These are phyloP conservation scores for Actenoides hombroni DNA, from an alignment of 2,113 vertebrate species.

Conservation along the genomic window DNA sequence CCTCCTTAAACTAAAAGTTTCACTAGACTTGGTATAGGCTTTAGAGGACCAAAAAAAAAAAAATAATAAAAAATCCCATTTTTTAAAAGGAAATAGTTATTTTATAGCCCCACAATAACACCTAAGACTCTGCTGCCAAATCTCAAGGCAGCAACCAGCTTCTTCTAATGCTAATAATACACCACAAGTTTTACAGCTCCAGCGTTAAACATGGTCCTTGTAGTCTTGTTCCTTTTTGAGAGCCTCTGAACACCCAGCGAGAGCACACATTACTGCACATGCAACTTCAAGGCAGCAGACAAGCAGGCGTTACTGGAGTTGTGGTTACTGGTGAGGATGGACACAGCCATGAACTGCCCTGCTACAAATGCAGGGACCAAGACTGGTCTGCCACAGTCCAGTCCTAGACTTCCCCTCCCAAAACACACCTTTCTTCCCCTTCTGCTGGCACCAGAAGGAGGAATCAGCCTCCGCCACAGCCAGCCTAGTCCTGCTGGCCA, in stretches of 20 bases:
- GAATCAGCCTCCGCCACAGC: background rate
- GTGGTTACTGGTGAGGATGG: background rate
- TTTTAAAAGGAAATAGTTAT: background rate
- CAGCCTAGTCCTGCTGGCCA: background rate
- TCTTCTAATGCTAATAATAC: background rate
- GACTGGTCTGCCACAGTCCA: background rate
- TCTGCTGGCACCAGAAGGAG: background rate
- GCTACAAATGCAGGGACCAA: rapidly evolving
- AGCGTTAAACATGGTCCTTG: background rate
- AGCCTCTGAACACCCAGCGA: background rate
- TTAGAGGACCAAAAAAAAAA: background rate
- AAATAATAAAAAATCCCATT: background rate
- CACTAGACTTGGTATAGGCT: rapidly evolving
- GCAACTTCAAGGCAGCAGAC: background rate
- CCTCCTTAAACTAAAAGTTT: background rate
- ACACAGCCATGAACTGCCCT: background rate
- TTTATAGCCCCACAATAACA: background rate
- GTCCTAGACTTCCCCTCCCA: background rate
- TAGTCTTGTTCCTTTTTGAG: background rate
- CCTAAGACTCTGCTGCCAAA: background rate
- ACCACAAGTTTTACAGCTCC: background rate
- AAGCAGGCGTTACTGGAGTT: background rate
- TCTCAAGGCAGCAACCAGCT: background rate
- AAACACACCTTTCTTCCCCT: background rate
- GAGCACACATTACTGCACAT: rapidly evolving